A percentile compares a stretch with the other conserved stretches of the same genome.
Conservation (phyloP, 2,113 vertebrate genomes). For the Sphyrna mokarran region DNA sequence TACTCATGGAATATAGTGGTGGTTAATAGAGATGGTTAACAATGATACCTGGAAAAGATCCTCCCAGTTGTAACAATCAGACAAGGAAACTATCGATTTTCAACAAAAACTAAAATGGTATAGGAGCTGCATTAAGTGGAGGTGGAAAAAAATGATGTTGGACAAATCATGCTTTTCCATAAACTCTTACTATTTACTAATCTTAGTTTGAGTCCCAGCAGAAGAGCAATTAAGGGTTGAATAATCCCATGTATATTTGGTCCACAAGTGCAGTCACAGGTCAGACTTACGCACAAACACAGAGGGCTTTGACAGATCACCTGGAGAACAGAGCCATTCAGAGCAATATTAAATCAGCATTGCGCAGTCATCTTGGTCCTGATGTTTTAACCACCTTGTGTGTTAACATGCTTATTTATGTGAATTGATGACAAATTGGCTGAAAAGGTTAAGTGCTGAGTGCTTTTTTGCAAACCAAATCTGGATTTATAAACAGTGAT, state of each 20-base stretch:
- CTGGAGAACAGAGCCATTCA: background rate
- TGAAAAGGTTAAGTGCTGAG: background rate
- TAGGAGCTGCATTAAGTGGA: background rate
- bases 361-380: background rate
- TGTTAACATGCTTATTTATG: background rate
- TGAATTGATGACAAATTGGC: background rate
- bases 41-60: background rate
- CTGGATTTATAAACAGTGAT: background rate
- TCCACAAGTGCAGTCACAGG: background rate
- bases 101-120: background rate
- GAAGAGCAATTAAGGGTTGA: background rate
- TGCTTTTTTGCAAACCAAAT: background rate
- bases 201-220: background rate
- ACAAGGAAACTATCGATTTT: background rate
- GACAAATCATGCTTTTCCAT: background rate
- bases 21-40: no score
- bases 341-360: background rate
- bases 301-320: background rate
- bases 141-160: background rate
- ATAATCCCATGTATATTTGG: background rate
- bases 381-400: background rate
- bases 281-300: background rate
- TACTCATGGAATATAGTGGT: background rate
- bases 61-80: background rate
- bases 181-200: background rate